These are phyloP conservation scores for Cyrtorhinus lividipennis DNA, from an alignment of 1,140 invertebrate species.

Conservation along the genomic window DNA sequence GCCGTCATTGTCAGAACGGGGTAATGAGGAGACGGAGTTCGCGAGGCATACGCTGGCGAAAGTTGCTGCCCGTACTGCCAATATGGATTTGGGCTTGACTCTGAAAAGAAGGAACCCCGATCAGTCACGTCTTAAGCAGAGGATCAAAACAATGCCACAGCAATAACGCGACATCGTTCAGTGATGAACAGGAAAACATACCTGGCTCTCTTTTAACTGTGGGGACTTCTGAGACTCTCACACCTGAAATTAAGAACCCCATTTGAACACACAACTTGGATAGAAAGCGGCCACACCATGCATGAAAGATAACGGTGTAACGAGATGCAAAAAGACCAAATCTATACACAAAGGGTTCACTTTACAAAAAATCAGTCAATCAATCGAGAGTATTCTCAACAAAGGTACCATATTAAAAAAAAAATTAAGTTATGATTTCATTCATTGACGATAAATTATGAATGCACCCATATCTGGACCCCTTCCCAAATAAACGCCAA, in stretches of 20 bases:
- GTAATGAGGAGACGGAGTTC: not conserved
- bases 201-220: not conserved
- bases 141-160: not conserved
- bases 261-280: not conserved
- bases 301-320: too few relatives aligned
- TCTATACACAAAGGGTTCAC: too few relatives aligned
- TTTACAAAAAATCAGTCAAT: slow-evolving; percentile 4
- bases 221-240: not conserved
- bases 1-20: not conserved
- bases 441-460: too few relatives aligned
- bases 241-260: not conserved
- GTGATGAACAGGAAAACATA: not conserved
- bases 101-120: not conserved
- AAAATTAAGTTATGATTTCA: too few relatives aligned
- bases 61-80: not conserved
- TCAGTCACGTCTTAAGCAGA: not conserved
- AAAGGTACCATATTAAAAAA: too few relatives aligned
- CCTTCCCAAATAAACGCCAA: too few relatives aligned
- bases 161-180: not conserved
- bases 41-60: not conserved
- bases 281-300: too few relatives aligned
- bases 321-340: too few relatives aligned
- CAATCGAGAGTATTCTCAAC: not conserved
- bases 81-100: not conserved
- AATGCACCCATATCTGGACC: too few relatives aligned